Evolutionary conservation across 2,797 vertebrate genomes (phyloP), one percentile per base, ranked within the genome.

Genomic region (Delichon dasypus): DNA sequence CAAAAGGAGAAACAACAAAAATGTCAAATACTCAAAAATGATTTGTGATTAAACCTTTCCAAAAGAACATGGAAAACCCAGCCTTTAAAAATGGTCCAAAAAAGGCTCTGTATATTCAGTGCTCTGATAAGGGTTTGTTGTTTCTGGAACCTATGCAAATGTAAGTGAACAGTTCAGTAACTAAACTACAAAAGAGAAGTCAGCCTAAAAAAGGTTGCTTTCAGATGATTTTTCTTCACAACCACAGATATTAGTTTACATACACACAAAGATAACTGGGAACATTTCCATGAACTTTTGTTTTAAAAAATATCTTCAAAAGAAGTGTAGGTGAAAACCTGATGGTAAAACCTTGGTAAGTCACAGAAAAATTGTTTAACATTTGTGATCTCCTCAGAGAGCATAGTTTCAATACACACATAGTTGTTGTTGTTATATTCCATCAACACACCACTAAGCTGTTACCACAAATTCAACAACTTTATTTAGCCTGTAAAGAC

Each of bases 401-500:
- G 23, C 21, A 40, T 3, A 48, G 25, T 53, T 90, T 89, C 50
- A 70, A 60, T 44, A 80, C 12, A 53, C 4, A 11, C 16, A 25
- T 6, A 67, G 30, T 22, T 42, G 38, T 30, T 42, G 38, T 30
- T 54, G 48, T 34, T 71, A 45, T 2, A 87, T 32, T 44, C 32
- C 71, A 74, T 17, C 20, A 74, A 50, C 2, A 15, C 91, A 70
- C 42, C 29, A 74, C 42, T 50, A 27, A 48, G 12, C 21, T 57
- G 38, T 64, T 92, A 92, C 11, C 57, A 79, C 34, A 85, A 88
- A 87, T 67, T 14, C 64, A 58, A 48, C 21, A 20, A 64, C 66
- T 90, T 90, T 68, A 64, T 79, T 88, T 51, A 81, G 34, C 67
- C 60, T 76, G 10, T 36, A 47, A 76, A 92, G 58, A 65, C 50